These are phyloP conservation scores for Entomobrya proxima DNA, from an alignment of 2,888 invertebrate genomes.

Conservation along the genomic window DNA sequence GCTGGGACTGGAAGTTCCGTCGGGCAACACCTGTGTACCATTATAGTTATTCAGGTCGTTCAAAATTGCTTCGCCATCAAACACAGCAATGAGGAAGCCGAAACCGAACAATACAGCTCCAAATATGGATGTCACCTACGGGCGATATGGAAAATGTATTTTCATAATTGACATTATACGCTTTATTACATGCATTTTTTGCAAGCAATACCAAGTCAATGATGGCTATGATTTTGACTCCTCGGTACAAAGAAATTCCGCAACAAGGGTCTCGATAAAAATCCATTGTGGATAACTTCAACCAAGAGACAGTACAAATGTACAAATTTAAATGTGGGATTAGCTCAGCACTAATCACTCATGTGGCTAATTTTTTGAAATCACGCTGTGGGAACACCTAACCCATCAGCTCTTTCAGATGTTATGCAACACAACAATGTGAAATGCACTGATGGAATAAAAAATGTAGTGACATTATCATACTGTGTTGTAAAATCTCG, in stretches of 20 bases:
- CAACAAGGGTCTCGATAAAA: constrained; percentile 63
- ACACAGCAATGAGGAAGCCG: constrained; percentile 46
- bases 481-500: no score
- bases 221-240: constrained; percentile 66
- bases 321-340: neutral
- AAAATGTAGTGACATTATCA: no score
- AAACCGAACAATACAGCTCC: constrained; percentile 48
- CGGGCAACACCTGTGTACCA: neutral
- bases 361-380: no score
- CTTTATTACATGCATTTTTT: no score
- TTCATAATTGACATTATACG: neutral
- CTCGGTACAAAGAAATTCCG: constrained; percentile 66
- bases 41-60: constrained; percentile 15
- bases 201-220: constrained; percentile 71
- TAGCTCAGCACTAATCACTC: neutral
- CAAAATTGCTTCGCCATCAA: constrained; percentile 57
- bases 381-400: no score
- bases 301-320: neutral
- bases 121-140: constrained; percentile 54
- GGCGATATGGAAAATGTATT: neutral
- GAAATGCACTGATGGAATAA: no score
- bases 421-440: no score
- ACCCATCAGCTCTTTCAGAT: no score
- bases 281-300: constrained; percentile 25
- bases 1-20: neutral